Base-by-base conservation (phyloP, 2,888 invertebrate species). In the Tyria jacobaeae region DNA sequence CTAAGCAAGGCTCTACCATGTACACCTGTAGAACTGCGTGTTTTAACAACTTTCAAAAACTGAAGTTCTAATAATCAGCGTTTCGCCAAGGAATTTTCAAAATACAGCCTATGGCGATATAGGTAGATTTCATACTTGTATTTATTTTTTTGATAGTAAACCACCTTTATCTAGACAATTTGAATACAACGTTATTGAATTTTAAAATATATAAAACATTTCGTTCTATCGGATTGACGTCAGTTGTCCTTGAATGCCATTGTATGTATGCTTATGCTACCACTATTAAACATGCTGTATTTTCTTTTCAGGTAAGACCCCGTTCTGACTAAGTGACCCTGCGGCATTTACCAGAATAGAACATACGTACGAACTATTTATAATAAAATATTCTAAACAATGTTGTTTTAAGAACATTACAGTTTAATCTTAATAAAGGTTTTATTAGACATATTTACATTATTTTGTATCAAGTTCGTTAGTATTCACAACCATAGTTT, bases 241-340 rank as follows among this genome's bases (percentile, higher is more conserved):
- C 21, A 17, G 10, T 10, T 9, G 4, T n/a, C 10, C 1, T 50
- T n/a, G 2, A 14, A 21, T 34, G 3, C 10, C 14, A 1, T 34
- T 17, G 1, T 10, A n/a, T 12, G 1, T 4, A 27, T n/a, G n/a
- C 31, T 31, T 14, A 21, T 21, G 34, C 2, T 12, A 10, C 9
- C 14, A 2, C 14, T 24, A 35, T 24, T 24, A 14, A 51, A 14
- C 14, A 34, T 24, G 4, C 35, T 35, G 3, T 35, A 35, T 35
- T 35, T 51, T 34, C 9, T 35, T 51, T 51, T 24, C 51, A 51
- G 51, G 51, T 51, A 51, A 35, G 15, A 51, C 35, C 15, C 35
- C 24, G 51, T 15, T 15, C 15, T 51, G 24, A 4, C 2, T 15
- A 35, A 35, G 35, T 3, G 9, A 51, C 1, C 21, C 24, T 17